Conservation (phyloP, 2,888 invertebrate species). For the Anoplius nigerrimus region DNA sequence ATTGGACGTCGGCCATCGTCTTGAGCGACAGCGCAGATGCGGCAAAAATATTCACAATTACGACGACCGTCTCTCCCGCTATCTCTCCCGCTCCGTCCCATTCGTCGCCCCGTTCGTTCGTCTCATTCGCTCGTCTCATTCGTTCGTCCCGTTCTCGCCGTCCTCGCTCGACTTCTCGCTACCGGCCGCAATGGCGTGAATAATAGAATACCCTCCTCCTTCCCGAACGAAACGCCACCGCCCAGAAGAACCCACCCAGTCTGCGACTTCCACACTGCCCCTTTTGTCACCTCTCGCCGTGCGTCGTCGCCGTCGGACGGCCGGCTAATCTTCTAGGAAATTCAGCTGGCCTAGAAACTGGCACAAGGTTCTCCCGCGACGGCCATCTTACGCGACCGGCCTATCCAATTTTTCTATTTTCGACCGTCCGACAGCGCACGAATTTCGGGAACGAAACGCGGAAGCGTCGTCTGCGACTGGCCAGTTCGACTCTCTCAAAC, state of each 20-base stretch:
- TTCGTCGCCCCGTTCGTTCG: too few species aligned
- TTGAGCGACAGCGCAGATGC: constrained; percentile 72
- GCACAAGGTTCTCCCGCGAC: constrained; percentile 66
- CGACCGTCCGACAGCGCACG: constrained; percentile 24
- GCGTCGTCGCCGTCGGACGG: not conserved
- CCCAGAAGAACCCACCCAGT: constrained; percentile 17
- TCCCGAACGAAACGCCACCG: constrained; percentile 18
- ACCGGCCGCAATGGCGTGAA: constrained; percentile 58
- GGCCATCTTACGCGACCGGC: constrained; percentile 50
- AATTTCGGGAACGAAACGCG: constrained; percentile 16
- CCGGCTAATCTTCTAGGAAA: constrained; percentile 57
- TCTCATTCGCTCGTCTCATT: constrained; percentile 38
- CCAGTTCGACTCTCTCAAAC: too few species aligned
- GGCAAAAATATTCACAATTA: constrained; percentile 74
- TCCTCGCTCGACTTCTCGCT: constrained; percentile 21
- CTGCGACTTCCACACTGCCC: constrained; percentile 15
- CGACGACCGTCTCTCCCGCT: constrained; percentile 45
- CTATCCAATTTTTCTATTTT: constrained; percentile 39
- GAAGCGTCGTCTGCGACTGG: not conserved
- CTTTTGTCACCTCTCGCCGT: not conserved
- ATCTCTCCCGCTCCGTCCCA: not conserved
- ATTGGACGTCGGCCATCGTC: constrained; percentile 72
- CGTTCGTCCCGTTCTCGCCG: not conserved
- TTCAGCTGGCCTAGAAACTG: constrained; percentile 65
- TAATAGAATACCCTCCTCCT: constrained; percentile 61